A percentile compares a stretch with the other conserved stretches of the same genome.
Conservation (phyloP, 2,113 vertebrate genomes). For the Regulus satrapa region DNA sequence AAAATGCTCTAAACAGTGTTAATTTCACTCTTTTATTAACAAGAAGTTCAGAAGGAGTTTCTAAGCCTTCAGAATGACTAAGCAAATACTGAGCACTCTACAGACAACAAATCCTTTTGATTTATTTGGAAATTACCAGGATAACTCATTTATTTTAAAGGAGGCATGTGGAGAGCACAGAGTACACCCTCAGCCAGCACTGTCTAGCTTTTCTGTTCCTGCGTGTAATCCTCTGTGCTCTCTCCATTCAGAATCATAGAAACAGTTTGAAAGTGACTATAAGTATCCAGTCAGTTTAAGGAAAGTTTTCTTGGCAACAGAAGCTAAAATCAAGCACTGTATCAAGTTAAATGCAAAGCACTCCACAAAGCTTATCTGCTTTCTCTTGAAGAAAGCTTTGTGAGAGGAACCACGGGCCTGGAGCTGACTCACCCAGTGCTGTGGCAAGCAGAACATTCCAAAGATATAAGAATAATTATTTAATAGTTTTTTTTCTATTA, state of each 20-base stretch:
- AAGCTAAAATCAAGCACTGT: background rate
- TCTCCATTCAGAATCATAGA: background rate
- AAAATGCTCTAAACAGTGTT: background rate
- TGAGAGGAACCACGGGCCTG: background rate
- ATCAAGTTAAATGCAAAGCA: background rate
- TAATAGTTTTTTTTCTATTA: conserved; percentile 52
- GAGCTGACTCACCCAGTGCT: background rate
- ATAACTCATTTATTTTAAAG: conserved; percentile 10
- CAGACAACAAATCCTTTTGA: background rate
- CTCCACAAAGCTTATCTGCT: background rate
- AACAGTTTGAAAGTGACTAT: background rate
- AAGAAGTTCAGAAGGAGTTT: background rate
- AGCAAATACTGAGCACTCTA: background rate
- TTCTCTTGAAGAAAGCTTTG: background rate
- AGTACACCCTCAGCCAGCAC: background rate
- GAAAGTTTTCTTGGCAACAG: conserved; percentile 28
- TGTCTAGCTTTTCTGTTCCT: background rate
- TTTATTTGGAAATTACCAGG: background rate
- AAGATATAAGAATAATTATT: conserved; percentile 11
- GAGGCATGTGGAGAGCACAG: background rate
- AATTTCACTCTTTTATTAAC: background rate
- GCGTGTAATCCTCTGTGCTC: background rate
- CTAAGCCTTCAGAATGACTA: background rate
- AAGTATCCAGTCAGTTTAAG: conserved; percentile 8
- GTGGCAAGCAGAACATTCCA: conserved; percentile 14